Percentiles rank a stretch among this genome's conserved stretches.
These are phyloP conservation scores for Laothoe populi DNA, from an alignment of 2,888 invertebrate genomes.

Conservation along the genomic window DNA sequence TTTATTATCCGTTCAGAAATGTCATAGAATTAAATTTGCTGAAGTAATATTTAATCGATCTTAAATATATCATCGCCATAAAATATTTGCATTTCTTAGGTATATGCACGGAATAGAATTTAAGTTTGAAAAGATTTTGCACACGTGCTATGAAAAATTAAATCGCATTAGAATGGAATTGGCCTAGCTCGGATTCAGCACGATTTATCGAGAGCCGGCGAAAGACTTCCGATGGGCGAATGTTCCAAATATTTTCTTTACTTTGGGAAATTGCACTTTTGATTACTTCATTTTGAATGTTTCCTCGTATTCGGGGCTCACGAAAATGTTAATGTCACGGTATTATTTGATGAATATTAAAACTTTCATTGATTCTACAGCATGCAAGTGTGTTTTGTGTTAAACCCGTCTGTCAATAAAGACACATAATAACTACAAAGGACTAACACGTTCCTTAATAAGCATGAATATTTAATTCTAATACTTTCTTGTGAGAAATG, in stretches of 20 bases:
- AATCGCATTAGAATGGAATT: slow-evolving; percentile 56
- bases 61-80: no score
- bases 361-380: no score
- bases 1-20: no score
- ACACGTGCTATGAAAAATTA: slow-evolving; percentile 42
- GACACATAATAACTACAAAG: not conserved
- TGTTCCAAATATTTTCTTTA: slow-evolving; percentile 62
- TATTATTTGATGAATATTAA: slow-evolving; percentile 31
- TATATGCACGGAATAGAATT: no score
- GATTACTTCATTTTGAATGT: slow-evolving; percentile 60
- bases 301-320: slow-evolving; percentile 32
- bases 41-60: no score
- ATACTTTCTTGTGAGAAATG: slow-evolving; percentile 52
- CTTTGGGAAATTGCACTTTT: slow-evolving; percentile 63
- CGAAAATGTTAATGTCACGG: slow-evolving; percentile 9
- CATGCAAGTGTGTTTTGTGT: no score
- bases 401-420: not conserved
- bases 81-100: no score
- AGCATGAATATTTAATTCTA: not conserved
- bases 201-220: slow-evolving; percentile 62
- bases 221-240: slow-evolving; percentile 67
- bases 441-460: not conserved
- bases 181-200: slow-evolving; percentile 58
- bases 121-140: not conserved
- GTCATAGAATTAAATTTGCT: no score